Evolutionary conservation across 2,888 invertebrate genomes (phyloP), one percentile per base, ranked within the genome.

Genomic region (Brenthis daphne): DNA sequence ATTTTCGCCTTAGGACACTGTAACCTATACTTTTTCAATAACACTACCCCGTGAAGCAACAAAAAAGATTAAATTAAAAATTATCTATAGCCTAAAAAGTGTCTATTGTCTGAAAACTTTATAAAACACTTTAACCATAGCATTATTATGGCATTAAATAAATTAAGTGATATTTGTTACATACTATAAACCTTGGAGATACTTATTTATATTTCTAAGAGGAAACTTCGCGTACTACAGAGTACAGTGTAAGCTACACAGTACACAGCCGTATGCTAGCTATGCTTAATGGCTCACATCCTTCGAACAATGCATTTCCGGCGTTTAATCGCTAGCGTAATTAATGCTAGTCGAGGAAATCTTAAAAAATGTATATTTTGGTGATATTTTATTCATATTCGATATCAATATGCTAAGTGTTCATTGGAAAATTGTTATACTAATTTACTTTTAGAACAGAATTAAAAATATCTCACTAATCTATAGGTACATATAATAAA

Each of bases 301-400:
- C 71, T 65, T 20, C 50, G 58, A 68, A 68, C 71, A 71, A 68
- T 71, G 65, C 68, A 65, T 54, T 57, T 68, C 71, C 65, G 65
- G 20, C 61, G 48, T 57, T 24, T 65, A 57, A 70, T 67, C 58
- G 33, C 53, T 48, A 48, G n/a, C 51, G 64, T 56, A 58, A 64
- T 68, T 68, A 68, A 20, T 54, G 29, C 12, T 55, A 33, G 64
- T 53, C 57, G 57, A 51, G 43, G 33, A 60, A 56, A 64, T 68
- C 58, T 57, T 58, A n/a, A 58, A 56, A 61, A 63, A 55, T 54
- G 29, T 60, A 51, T 56, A 67, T 43, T 56, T 67, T 56, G 37
- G 51, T 56, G 61, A 67, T 67, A 66, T 66, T 60, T 33, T 60
- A 60, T 54, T 29, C n/a, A 33, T 57, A 57, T 20, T 48, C n/a